Conservation (phyloP, 2,888 invertebrate species). For the Poecilus cupreus region DNA sequence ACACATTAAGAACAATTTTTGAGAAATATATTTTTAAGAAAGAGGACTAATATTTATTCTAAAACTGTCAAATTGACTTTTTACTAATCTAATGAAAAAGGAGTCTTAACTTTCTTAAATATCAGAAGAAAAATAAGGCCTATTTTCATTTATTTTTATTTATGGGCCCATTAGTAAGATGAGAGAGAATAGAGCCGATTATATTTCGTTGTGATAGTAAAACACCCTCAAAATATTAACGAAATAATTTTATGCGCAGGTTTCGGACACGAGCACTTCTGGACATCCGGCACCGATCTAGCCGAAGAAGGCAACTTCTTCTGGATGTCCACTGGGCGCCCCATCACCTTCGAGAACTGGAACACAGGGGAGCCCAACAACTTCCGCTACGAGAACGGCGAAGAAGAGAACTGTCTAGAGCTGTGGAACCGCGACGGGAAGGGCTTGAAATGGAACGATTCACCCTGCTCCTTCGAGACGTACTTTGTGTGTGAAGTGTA, state of each 20-base stretch:
- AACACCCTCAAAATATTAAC: neutral
- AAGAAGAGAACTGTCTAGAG: slow-evolving; percentile 94
- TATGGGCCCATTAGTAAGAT: too few relatives aligned
- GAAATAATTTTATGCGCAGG: slow-evolving; percentile 74
- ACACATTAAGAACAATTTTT: too few relatives aligned
- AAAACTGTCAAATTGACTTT: too few relatives aligned
- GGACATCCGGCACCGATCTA: slow-evolving; percentile 94
- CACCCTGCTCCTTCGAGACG: slow-evolving; percentile 94
- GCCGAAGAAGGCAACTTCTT: slow-evolving; percentile 94
- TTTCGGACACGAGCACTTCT: slow-evolving; percentile 92
- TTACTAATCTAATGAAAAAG: too few relatives aligned
- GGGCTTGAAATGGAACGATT: slow-evolving; percentile 95
- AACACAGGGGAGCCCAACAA: slow-evolving; percentile 96
- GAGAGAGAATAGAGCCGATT: too few relatives aligned
- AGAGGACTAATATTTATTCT: too few relatives aligned
- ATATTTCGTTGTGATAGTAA: too few relatives aligned
- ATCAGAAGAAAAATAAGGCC: too few relatives aligned
- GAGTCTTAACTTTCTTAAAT: too few relatives aligned
- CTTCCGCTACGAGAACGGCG: slow-evolving; percentile 94
- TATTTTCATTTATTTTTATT: too few relatives aligned
- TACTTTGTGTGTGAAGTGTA: slow-evolving; percentile 93
- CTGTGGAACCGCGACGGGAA: slow-evolving; percentile 94
- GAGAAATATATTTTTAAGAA: too few relatives aligned
- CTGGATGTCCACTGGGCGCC: slow-evolving; percentile 94
- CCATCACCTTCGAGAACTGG: slow-evolving; percentile 94